Evolutionary conservation across 2,113 vertebrate species (phyloP), one percentile per base, ranked within the genome.

Genomic region (Oceanites oceanicus): DNA sequence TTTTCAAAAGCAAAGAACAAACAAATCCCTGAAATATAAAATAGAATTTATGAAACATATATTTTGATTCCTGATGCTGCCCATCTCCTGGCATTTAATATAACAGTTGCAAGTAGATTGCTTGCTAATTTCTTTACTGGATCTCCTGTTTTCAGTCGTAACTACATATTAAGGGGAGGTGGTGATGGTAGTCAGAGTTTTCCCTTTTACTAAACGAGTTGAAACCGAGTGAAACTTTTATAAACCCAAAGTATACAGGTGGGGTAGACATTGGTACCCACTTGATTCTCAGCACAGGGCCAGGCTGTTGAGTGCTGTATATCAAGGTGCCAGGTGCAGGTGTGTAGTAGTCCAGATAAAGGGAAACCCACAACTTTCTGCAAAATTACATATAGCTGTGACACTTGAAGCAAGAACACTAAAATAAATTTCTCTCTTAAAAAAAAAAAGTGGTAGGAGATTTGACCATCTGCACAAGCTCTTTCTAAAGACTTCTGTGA

Each of bases 61-160:
- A 88, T 96, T 98, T 98, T 96, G 86, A 93, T 96, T 97, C 86
- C 86, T n/a, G 30, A 81, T 97, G 68, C 87, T 23, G 49, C 53
- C 86, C 81, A 82, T 96, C 86, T 91, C 36, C 66, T 96, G 96
- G 77, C 94, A 89, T 90, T 96, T 93, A n/a, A 25, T 75, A 29
- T 76, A 97, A 87, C 79, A 82, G 7, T 90, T 92, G 67, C 85
- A 96, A 88, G 62, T 84, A 96, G 67, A 25, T 79, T 95, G 38
- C 89, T 92, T 97, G 94, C 90, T 97, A 97, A 97, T 97, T 94
- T 88, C 62, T 83, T 86, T 94, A 65, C 56, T 71, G 65, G 29
- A 55, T 89, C 42, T 90, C 32, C 72, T 80, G 40, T 61, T 97
- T 97, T 73, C 93, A 96, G 65, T 82, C 91, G 23, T 38, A 85